A percentile compares a stretch with the other conserved stretches of the same genome.
phyloP scores from a whole-genome alignment of 2,888 invertebrate species.

The Melipona bicolor region DNA sequence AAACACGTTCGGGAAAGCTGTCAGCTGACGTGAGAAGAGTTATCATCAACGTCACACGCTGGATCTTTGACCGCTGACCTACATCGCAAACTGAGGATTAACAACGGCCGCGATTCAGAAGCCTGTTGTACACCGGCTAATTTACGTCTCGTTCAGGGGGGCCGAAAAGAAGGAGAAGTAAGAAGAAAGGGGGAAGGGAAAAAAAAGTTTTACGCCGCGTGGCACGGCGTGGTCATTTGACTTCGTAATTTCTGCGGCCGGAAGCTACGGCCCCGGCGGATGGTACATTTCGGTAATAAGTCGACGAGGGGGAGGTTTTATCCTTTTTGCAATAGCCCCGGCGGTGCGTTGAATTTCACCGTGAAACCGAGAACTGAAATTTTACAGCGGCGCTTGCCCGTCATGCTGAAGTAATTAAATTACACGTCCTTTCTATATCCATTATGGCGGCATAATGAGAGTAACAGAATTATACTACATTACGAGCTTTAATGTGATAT shows the following conservation, averaged over 20 bases:
- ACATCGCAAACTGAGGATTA: slow-evolving; percentile 54
- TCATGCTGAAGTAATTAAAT: slow-evolving; percentile 47
- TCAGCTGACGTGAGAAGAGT: neutral
- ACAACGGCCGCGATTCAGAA: slow-evolving; percentile 47
- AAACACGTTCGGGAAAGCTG: neutral
- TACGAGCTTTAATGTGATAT: slow-evolving; percentile 52
- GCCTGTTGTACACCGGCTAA: slow-evolving; percentile 60
- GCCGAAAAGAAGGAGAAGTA: neutral
- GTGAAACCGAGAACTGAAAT: slow-evolving; percentile 47
- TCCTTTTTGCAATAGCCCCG: slow-evolving; percentile 6
- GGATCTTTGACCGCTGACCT: slow-evolving; percentile 45
- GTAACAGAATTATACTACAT: slow-evolving; percentile 53
- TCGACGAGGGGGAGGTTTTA: slow-evolving; percentile 11
- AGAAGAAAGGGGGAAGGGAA: neutral
- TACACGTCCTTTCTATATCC: slow-evolving; percentile 55
- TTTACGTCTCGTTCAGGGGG: slow-evolving; percentile 38
- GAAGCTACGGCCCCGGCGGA: slow-evolving; percentile 34
- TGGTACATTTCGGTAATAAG: slow-evolving; percentile 49
- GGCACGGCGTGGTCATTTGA: slow-evolving; percentile 31
- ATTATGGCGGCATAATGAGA: slow-evolving; percentile 54
- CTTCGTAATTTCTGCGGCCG: slow-evolving; percentile 43
- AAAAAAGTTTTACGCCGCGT: slow-evolving; percentile 4
- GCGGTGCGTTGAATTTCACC: slow-evolving; percentile 11
- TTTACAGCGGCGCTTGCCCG: slow-evolving; percentile 34
- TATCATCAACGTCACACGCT: slow-evolving; percentile 31